phyloP scores from a whole-genome alignment of 2,113 vertebrate species.

The Paratilapia polleni region DNA sequence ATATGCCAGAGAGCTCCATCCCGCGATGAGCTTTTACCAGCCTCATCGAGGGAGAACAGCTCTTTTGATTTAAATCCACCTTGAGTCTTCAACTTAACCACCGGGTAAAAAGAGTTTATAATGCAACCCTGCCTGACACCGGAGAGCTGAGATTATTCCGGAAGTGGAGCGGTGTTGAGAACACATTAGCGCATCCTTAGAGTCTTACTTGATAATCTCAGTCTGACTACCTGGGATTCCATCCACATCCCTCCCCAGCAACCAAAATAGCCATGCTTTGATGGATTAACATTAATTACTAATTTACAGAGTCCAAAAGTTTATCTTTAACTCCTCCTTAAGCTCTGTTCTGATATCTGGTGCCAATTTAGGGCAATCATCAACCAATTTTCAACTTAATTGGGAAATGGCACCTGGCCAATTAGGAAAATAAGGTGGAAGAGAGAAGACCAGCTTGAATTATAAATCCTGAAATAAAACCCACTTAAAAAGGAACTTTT shows the following conservation, averaged over 20 bases:
- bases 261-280: constrained; percentile 70
- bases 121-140: constrained; percentile 56
- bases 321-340: constrained; percentile 62
- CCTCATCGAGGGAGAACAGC: constrained; percentile 44
- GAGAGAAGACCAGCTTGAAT: constrained; percentile 24
- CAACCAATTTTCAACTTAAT: constrained; percentile 60
- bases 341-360: constrained; percentile 52
- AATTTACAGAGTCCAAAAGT: constrained; percentile 69
- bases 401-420: constrained; percentile 60
- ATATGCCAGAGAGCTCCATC: constrained; percentile 43
- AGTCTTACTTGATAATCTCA: constrained; percentile 70
- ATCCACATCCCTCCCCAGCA: constrained; percentile 56
- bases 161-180: constrained; percentile 49
- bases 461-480: constrained; percentile 37
- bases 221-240: constrained; percentile 72
- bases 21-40: constrained; percentile 44
- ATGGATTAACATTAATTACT: constrained; percentile 77
- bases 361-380: constrained; percentile 60
- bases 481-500: constrained; percentile 64
- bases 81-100: constrained; percentile 73
- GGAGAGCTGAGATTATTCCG: constrained; percentile 67
- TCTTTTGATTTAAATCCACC: constrained; percentile 83
- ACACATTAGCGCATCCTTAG: constrained; percentile 57
- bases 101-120: constrained; percentile 63
- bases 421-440: constrained; percentile 50